phyloP scores from a whole-genome alignment of 2,797 vertebrate genomes.

The Parauchenoglanis ngamensis region DNA sequence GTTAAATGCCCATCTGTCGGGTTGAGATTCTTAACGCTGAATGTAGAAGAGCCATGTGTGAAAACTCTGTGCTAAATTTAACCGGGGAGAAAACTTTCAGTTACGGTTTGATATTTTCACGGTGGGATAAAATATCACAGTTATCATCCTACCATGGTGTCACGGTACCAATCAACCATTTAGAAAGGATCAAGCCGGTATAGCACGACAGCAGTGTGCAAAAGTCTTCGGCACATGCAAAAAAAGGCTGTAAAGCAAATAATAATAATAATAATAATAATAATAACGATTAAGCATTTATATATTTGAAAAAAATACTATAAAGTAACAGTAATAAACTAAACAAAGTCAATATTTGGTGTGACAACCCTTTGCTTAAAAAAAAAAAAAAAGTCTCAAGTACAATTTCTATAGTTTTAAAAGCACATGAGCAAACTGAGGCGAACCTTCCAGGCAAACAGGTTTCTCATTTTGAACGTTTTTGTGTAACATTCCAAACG shows the following conservation, averaged over 20 bases:
- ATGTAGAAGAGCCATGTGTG: not conserved
- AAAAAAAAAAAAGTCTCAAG: not conserved
- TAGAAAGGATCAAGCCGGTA: not conserved
- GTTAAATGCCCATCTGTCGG: conserved; percentile 32
- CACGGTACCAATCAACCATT: not conserved
- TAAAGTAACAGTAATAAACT: not conserved
- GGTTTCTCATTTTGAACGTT: no score
- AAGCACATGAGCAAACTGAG: not conserved
- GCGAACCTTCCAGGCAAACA: no score
- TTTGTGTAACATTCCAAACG: no score
- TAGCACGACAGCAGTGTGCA: not conserved
- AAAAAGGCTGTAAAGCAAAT: not conserved
- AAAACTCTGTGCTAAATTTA: not conserved
- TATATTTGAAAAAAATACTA: not conserved
- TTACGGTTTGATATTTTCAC: not conserved
- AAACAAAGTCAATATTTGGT: not conserved
- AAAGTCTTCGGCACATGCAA: not conserved
- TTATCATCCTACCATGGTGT: not conserved
- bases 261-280: not conserved
- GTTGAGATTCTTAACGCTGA: not conserved
- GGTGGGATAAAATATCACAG: not conserved
- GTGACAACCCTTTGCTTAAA: not conserved
- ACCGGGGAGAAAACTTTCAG: not conserved
- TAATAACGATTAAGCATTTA: not conserved
- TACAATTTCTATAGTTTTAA: not conserved